Evolutionary conservation across 2,113 vertebrate genomes (phyloP), one percentile per base, ranked within the genome.

Genomic region (Grantiella picta): DNA sequence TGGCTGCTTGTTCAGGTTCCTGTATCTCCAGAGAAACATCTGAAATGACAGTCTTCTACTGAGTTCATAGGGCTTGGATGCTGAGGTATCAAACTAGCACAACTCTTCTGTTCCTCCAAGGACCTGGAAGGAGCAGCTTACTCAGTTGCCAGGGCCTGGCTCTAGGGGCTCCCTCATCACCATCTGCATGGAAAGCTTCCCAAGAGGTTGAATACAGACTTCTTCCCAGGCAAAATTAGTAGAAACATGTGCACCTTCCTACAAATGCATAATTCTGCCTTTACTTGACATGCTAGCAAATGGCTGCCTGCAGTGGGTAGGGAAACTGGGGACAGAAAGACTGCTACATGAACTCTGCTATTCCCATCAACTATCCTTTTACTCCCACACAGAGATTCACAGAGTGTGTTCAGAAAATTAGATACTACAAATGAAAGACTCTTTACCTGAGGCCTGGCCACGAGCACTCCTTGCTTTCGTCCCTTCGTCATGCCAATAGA

Each of bases 21-120:
- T 25, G 5, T 82, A 64, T 95, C 91, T 94, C 95, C 88, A 28
- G 93, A 96, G 90, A 92, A 94, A 29, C 29, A 94, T 93, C 79
- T 82, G 52, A 96, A 82, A 97, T 56, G 85, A 96, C 85, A 88
- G 79, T 93, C 79, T 54, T 97, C 47, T 50, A 36, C 63, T 66
- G 71, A 83, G 63, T 90, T 93, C 87, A 77, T 6, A 13, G 45
- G 33, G 27, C 33, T 92, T 94, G 93, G 47, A 96, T 70, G 35
- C 66, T 66, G 54, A 88, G 54, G 79, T 82, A 90, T 61, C 59
- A 89, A 79, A 79, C 66, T 80, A 77, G 42, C 31, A 42, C 29
- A 94, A 60, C 36, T 54, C 36, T 77, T 57, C 54, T 80, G 27
- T 18, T 94, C 54, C 68, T 80, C 60, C 2, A 7, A 84, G 85